Base-by-base conservation (phyloP, 2,888 invertebrate species). In the Loripinus fragilis region DNA sequence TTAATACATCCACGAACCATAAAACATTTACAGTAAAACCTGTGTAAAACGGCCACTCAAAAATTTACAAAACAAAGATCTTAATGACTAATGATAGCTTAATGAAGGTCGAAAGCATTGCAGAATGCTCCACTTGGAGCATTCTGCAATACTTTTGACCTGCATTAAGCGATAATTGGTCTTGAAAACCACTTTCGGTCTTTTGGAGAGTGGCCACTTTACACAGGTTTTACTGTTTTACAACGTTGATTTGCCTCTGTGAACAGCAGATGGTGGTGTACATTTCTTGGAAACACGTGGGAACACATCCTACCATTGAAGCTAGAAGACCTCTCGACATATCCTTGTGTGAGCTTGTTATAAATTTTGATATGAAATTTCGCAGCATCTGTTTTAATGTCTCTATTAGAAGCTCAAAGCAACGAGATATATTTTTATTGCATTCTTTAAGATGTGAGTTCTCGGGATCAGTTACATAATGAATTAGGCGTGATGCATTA, bases 11-110 rank as follows among this genome's bases (percentile, higher is more conserved):
- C 33, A 64, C 15, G 64, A 35, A 50, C 50, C 52, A 50, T 70
- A 70, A 70, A 70, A 70, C 69, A 70, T 70, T 52, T 52, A 33
- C 33, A 52, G 50, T 70, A 70, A 33, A 70, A 52, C 69, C 7
- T 38, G n/a, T n/a, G n/a, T n/a, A n/a, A n/a, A n/a, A n/a, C n/a
- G n/a, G n/a, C n/a, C n/a, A n/a, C n/a, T n/a, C n/a, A n/a, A n/a
- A n/a, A n/a, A n/a, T n/a, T n/a, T n/a, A n/a, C n/a, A n/a, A n/a
- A n/a, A n/a, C n/a, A n/a, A n/a, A n/a, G n/a, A n/a, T n/a, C n/a
- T n/a, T n/a, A n/a, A n/a, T n/a, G n/a, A n/a, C n/a, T n/a, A n/a
- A n/a, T n/a, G n/a, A n/a, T n/a, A n/a, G n/a, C n/a, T n/a, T n/a
- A n/a, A n/a, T n/a, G n/a, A n/a, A n/a, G n/a, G n/a, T n/a, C n/a